phyloP scores from a whole-genome alignment of 2,113 vertebrate species.

The Tinamus guttatus region DNA sequence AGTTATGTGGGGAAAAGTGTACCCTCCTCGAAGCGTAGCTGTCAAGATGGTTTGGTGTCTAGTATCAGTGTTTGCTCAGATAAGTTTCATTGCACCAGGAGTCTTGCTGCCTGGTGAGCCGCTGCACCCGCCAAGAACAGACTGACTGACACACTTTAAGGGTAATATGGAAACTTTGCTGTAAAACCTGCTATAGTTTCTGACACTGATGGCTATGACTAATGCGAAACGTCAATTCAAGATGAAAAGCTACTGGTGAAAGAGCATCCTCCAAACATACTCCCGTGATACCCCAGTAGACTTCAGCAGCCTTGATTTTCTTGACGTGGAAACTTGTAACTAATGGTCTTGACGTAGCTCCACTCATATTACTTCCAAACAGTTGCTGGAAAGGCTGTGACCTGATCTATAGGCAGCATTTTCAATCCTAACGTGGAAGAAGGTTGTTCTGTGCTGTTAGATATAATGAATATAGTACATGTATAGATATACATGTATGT shows the following conservation, averaged over 20 bases:
- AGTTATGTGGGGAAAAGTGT: neutral
- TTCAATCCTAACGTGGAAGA: neutral
- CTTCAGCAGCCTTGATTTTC: conserved; percentile 27
- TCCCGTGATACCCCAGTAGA: neutral
- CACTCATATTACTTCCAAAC: neutral
- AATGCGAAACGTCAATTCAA: conserved; percentile 44
- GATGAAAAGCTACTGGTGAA: conserved; percentile 49
- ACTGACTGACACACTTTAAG: conserved; percentile 44
- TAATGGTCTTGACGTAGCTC: neutral
- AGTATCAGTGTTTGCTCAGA: neutral
- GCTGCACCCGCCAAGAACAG: accelerated
- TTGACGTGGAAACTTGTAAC: neutral
- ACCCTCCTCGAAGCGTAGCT: neutral
- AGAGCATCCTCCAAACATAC: conserved; percentile 8
- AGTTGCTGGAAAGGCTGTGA: neutral
- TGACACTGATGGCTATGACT: conserved; percentile 45
- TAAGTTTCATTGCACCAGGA: neutral
- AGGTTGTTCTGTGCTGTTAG: neutral
- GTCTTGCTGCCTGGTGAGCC: conserved; percentile 5
- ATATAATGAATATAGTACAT: neutral
- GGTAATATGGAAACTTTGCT: conserved; percentile 31
- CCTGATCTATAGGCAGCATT: neutral
- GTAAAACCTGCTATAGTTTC: neutral
- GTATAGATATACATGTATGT: no score
- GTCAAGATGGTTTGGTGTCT: conserved; percentile 30